Evolutionary conservation across 2,888 invertebrate species (phyloP), one percentile per base, ranked within the genome.

Genomic region (Drosophila ustulata): DNA sequence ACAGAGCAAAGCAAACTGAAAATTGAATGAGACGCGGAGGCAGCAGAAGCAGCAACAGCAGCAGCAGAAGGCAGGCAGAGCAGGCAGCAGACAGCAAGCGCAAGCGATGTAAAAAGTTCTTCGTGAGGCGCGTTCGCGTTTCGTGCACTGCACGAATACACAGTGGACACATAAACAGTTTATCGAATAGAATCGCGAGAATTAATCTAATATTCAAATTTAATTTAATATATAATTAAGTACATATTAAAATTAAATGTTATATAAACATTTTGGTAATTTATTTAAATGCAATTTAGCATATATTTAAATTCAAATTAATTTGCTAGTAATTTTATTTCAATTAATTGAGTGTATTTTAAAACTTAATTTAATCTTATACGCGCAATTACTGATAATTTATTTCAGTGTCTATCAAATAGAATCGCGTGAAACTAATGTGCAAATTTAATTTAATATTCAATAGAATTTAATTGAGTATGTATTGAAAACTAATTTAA

Each of bases 1-100:
- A 88, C 80, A 75, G 84, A 80, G 79, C 71, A 84, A 89, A 82
- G 87, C 80, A 85, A 85, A 91, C 90, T 91, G 88, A 89, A 90
- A 89, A 84, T 80, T 81, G 83, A 87, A 85, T 80, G 87, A 81
- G 81, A 83, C 79, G 86, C 86, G 88, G 83, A 80, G 88, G 86
- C 84, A 85, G 86, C 85, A 84, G 85, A 84, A 80, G 82, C 82
- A 71, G 71, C 64, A 82, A 74, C 82, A 64, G 64, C 66, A 61
- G 66, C 65, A 37, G 37, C 37, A 37, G 37, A 37, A 32, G 32
- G 32, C 32, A 32, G 32, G 30, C 30, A 37, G 37, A 37, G 37
- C 37, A 37, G 37, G 30, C 30, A 30, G 37, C 37, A 37, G 37
- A 37, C 37, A 37, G 37, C 11, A 37, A 37, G 37, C 37, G 37